A percentile compares a stretch with the other conserved stretches of the same genome.
Evolutionary conservation across 2,797 vertebrate species (phyloP).

Genomic region (Acipenser ruthenus): DNA sequence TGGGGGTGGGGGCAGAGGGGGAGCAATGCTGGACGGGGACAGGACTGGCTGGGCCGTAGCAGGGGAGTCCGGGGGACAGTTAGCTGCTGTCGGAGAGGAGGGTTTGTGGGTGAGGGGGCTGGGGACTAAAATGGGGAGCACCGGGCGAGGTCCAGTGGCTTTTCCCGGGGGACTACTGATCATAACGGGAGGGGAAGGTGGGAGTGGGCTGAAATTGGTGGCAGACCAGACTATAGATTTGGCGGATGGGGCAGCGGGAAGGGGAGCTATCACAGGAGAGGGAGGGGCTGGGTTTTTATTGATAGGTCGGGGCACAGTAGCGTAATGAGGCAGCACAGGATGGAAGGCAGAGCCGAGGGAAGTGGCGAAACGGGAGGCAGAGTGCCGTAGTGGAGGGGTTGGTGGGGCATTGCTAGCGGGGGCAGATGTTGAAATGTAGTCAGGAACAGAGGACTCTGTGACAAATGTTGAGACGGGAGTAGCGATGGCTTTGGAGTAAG

Average conservation of each 20-base stretch:
- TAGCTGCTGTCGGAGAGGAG: slow-evolving; percentile 67
- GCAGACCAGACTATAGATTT: slow-evolving; percentile 79
- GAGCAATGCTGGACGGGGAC: slow-evolving; percentile 66
- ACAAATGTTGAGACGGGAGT: slow-evolving; percentile 51
- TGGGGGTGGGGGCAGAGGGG: slow-evolving; percentile 47
- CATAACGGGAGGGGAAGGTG: slow-evolving; percentile 91
- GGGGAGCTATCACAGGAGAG: slow-evolving; percentile 56
- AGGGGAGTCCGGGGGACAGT: slow-evolving; percentile 68
- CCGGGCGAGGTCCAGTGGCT: slow-evolving; percentile 78
- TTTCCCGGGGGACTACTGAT: slow-evolving; percentile 93
- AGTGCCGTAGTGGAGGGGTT: slow-evolving; percentile 87
- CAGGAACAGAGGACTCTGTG: slow-evolving; percentile 52
- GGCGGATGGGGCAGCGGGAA: slow-evolving; percentile 50
- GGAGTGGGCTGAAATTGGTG: slow-evolving; percentile 79
- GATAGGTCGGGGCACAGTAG: slow-evolving; percentile 74
- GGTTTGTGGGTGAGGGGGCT: slow-evolving; percentile 73
- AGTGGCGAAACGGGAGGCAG: slow-evolving; percentile 90
- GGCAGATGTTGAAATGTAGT: slow-evolving; percentile 65
- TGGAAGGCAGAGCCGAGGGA: slow-evolving; percentile 95
- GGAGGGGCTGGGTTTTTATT: slow-evolving; percentile 67
- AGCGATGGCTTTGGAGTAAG: slow-evolving; percentile 72
- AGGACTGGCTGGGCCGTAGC: slow-evolving; percentile 50
- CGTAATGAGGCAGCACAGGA: slow-evolving; percentile 92
- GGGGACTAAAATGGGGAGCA: slow-evolving; percentile 74
- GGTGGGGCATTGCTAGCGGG: slow-evolving; percentile 72